Evolutionary conservation across 2,888 invertebrate species (phyloP).

Genomic region (Dendrolimus pini): DNA sequence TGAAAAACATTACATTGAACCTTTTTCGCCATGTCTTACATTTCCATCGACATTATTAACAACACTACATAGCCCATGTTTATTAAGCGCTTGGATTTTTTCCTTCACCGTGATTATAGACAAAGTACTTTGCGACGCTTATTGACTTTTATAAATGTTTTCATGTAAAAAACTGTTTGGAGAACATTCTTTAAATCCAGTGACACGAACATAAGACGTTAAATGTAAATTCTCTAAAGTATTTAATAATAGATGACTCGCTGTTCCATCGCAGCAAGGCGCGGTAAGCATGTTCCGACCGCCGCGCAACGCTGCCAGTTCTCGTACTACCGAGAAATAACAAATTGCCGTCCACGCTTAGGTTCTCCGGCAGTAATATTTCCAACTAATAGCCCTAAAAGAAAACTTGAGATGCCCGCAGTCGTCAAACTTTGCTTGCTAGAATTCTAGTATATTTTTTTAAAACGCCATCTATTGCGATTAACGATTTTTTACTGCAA

Average conservation of each 20-base stretch:
- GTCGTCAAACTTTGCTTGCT: slow-evolving; percentile 25
- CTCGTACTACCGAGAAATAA: slow-evolving; percentile 29
- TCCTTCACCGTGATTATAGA: too few species aligned
- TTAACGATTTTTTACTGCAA: not conserved
- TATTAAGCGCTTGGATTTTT: too few species aligned
- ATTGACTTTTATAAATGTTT: too few species aligned
- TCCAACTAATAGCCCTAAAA: slow-evolving; percentile 30
- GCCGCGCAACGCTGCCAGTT: slow-evolving; percentile 11
- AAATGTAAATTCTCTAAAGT: not conserved
- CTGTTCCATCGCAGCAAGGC: slow-evolving; percentile 4
- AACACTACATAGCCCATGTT: too few species aligned
- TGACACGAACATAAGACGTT: not conserved
- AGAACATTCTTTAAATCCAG: not conserved
- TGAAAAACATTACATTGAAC: too few species aligned
- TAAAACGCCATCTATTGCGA: slow-evolving; percentile 19
- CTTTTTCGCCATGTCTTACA: too few species aligned
- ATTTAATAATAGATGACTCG: slow-evolving; percentile 7
- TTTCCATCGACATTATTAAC: too few species aligned
- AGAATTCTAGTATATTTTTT: slow-evolving; percentile 26
- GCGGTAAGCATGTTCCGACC: not conserved
- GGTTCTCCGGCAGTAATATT: slow-evolving; percentile 12
- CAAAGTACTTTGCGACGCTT: too few species aligned
- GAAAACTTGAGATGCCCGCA: slow-evolving; percentile 23
- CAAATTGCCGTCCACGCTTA: slow-evolving; percentile 32
- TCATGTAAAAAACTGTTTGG: too few species aligned